Conservation (phyloP, 2,888 invertebrate genomes). For the Oxytorus armatus region DNA sequence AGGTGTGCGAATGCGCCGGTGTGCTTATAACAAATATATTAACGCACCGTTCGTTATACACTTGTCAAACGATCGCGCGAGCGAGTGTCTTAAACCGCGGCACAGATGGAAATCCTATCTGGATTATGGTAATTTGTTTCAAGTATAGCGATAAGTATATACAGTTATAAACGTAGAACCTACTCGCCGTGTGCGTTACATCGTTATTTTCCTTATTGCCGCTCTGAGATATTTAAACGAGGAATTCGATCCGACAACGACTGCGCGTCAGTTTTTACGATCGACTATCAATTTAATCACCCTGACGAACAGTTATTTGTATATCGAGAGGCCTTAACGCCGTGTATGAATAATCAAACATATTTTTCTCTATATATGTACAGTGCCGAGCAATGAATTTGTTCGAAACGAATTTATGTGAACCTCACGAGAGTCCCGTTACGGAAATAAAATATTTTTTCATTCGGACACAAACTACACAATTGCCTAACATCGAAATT, state of each 20-base stretch:
- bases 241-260: slow-evolving; percentile 22
- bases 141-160: background rate
- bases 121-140: slow-evolving; percentile 48
- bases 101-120: slow-evolving; percentile 44
- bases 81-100: slow-evolving; percentile 27
- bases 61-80: slow-evolving; percentile 19
- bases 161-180: background rate
- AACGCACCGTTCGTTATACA: slow-evolving; percentile 1
- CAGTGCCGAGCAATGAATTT: background rate
- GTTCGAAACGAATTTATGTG: background rate
- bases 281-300: slow-evolving; percentile 34
- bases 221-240: slow-evolving; percentile 12
- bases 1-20: background rate
- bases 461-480: too few relatives aligned
- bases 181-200: too few relatives aligned
- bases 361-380: background rate
- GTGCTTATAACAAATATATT: background rate
- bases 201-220: slow-evolving; percentile 21
- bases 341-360: background rate
- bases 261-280: slow-evolving; percentile 40
- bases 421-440: too few relatives aligned
- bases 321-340: slow-evolving; percentile 14
- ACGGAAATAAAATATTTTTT: too few relatives aligned
- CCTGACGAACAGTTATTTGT: slow-evolving; percentile 6
- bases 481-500: too few relatives aligned